These are phyloP conservation scores for Diadema setosum DNA, from an alignment of 35 echinoderm and acorn worm species.

Conservation along the genomic window DNA sequence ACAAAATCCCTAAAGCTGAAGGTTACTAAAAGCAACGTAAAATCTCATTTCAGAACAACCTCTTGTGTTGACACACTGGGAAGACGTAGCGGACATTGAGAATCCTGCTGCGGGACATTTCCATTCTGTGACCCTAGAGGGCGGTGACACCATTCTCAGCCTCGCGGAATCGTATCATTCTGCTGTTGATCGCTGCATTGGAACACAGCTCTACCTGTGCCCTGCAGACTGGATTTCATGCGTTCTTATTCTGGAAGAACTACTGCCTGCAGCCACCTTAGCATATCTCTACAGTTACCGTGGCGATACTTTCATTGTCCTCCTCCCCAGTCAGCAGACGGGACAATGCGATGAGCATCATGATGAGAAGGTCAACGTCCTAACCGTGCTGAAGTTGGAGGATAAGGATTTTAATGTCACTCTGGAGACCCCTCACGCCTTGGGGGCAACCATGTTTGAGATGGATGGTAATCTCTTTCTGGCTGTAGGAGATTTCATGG, in stretches of 20 bases:
- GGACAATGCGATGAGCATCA: neutral
- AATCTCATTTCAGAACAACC: slow-evolving; percentile 1
- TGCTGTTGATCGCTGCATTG: neutral
- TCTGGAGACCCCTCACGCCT: neutral
- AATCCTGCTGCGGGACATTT: neutral
- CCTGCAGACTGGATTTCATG: neutral
- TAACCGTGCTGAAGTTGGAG: neutral
- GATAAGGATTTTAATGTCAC: neutral
- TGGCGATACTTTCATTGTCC: neutral
- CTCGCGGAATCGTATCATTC: neutral
- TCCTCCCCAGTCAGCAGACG: neutral
- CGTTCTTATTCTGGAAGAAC: neutral
- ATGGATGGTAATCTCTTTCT: neutral
- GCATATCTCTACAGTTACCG: neutral
- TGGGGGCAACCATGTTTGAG: neutral
- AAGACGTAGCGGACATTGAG: neutral
- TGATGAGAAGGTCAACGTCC: neutral
- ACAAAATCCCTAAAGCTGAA: no score
- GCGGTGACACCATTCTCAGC: neutral
- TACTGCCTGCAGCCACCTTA: neutral
- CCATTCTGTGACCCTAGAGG: neutral
- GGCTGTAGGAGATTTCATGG: neutral
- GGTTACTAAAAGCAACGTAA: no score
- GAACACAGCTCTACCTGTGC: neutral
- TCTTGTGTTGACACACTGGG: neutral